Evolutionary conservation across 2,797 vertebrate species (phyloP), one percentile per base, ranked within the genome.

Genomic region (Muraenolepis orangiensis): DNA sequence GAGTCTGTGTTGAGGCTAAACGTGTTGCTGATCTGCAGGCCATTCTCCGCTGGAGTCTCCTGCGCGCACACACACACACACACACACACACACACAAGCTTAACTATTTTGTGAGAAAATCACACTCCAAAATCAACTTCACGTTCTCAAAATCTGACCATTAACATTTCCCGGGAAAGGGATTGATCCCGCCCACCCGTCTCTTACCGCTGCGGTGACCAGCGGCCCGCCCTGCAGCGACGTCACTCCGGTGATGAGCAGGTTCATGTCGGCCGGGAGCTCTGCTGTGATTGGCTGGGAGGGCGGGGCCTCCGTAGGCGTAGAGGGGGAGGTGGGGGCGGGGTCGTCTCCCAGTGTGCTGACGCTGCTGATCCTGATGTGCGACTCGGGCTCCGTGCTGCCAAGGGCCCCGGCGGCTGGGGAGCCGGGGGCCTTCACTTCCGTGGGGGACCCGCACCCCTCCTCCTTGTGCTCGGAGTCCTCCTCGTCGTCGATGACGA

Each of bases 401-500:
- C 96, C 96, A 89, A 96, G 90, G 28, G 66, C 82, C 29, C 73
- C 76, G 4, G 89, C 85, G 0, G 75, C 85, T 18, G 86, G 82
- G 16, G 85, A 78, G 66, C 70, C 82, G 11, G 46, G 40, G 70
- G 18, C 64, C 14, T 4, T 36, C 23, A n/a, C 32, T 34, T 4
- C 38, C 26, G 38, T 3, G 57, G n/a, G 20, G 23, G 20, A 12
- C 31, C 18, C 30, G 64, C 12, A 13, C 1, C 16, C 20, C 34
- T 36, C 26, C 28, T 46, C 90, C 75, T 91, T 96, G 83, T 94
- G 95, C 85, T 96, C 96, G 40, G 91, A 86, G 78, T 98, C 96
- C 83, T 99, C 98, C 93, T 99, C 98, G 32, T 99, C 98, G 28
- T 99, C 98, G 75, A 99, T 99, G 88, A 99, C 94, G 79, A 99